phyloP scores from a whole-genome alignment of 2,888 invertebrate species.

The Lithosia quadra region DNA sequence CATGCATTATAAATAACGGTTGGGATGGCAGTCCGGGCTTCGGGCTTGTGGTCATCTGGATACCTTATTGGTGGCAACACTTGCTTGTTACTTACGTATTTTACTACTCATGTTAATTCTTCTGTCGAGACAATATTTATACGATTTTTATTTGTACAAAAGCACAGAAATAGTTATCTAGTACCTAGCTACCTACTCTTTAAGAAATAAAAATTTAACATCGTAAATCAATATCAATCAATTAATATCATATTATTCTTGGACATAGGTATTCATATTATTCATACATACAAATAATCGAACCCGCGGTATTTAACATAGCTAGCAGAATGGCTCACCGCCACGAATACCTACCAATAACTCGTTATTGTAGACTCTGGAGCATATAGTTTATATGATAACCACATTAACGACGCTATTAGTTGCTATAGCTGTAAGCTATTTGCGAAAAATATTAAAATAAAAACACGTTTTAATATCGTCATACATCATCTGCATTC shows the following conservation, averaged over 20 bases:
- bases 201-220: too few species aligned
- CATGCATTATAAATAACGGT: slow-evolving; percentile 70
- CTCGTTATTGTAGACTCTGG: background rate
- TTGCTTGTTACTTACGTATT: background rate
- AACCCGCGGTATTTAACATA: too few species aligned
- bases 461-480: slow-evolving; percentile 20
- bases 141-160: too few species aligned
- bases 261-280: too few species aligned
- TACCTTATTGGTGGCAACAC: slow-evolving; percentile 70
- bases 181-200: too few species aligned
- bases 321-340: too few species aligned
- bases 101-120: background rate
- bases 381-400: background rate
- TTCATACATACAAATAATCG: too few species aligned
- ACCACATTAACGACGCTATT: background rate
- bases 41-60: slow-evolving; percentile 56
- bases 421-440: background rate
- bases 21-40: slow-evolving; percentile 50
- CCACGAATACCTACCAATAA: background rate
- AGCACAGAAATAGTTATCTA: too few species aligned
- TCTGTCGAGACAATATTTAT: background rate
- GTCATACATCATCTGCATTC: slow-evolving; percentile 19
- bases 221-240: too few species aligned
- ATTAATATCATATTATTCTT: too few species aligned
- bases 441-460: background rate